phyloP scores from a whole-genome alignment of 2,797 vertebrate genomes.

The Caiman crocodilus region DNA sequence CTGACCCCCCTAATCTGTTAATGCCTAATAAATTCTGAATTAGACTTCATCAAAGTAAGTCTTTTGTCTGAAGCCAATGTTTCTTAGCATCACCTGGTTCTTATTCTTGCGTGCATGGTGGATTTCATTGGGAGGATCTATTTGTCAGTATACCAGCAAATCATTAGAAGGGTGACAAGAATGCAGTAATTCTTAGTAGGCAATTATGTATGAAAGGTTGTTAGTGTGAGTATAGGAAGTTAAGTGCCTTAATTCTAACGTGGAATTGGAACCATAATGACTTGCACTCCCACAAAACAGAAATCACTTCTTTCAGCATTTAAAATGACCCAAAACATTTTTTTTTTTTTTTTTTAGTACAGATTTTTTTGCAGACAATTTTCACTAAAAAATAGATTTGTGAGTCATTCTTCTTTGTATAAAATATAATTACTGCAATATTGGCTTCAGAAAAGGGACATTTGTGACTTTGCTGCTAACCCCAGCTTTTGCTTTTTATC shows the following conservation, averaged over 20 bases:
- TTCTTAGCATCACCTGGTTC: slow-evolving; percentile 44
- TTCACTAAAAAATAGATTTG: slow-evolving; percentile 40
- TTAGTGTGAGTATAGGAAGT: slow-evolving; percentile 51
- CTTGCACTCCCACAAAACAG: slow-evolving; percentile 49
- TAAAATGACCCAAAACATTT: slow-evolving; percentile 52
- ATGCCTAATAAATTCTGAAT: slow-evolving; percentile 16
- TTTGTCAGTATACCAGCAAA: slow-evolving; percentile 33
- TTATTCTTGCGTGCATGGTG: slow-evolving; percentile 26
- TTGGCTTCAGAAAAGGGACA: slow-evolving; percentile 36
- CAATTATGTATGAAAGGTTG: slow-evolving; percentile 69
- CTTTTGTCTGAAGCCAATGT: slow-evolving; percentile 29
- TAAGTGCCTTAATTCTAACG: slow-evolving; percentile 67
- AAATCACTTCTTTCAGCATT: slow-evolving; percentile 46
- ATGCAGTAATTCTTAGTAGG: slow-evolving; percentile 61
- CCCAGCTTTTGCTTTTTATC: slow-evolving; percentile 29
- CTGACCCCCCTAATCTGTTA: slow-evolving; percentile 5
- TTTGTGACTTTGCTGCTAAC: not conserved
- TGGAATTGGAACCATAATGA: slow-evolving; percentile 57
- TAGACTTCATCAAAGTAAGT: slow-evolving; percentile 39
- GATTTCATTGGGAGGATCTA: slow-evolving; percentile 51
- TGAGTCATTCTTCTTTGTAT: slow-evolving; percentile 52
- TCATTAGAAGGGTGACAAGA: slow-evolving; percentile 59
- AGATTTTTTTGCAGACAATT: not conserved
- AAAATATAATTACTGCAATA: slow-evolving; percentile 37
- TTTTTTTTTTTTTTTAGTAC: slow-evolving; percentile 1